Conservation (phyloP, 2,797 vertebrate species). For the Novumbra hubbsi region DNA sequence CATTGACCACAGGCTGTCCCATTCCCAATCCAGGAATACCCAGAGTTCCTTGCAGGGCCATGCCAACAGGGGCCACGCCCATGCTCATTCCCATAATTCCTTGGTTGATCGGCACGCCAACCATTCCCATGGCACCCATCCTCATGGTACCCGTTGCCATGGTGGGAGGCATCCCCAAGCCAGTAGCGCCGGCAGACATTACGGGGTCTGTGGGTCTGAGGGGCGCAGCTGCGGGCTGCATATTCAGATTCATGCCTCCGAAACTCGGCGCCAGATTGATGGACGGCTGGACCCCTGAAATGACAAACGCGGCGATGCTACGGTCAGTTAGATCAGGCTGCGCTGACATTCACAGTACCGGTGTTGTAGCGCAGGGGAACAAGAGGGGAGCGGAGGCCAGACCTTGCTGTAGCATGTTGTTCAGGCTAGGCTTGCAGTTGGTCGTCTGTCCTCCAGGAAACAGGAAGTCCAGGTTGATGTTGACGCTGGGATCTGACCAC, state of each 20-base stretch:
- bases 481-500: slow-evolving; percentile 97
- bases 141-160: slow-evolving; percentile 74
- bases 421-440: slow-evolving; percentile 93
- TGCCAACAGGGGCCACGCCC: slow-evolving; percentile 79
- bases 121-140: slow-evolving; percentile 64
- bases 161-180: slow-evolving; percentile 40
- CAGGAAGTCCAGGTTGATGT: slow-evolving; percentile 98
- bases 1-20: slow-evolving; percentile 55
- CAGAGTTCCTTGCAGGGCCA: slow-evolving; percentile 43
- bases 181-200: slow-evolving; percentile 66
- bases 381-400: slow-evolving; percentile 19
- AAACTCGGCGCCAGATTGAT: slow-evolving; percentile 89
- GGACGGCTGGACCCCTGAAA: slow-evolving; percentile 83
- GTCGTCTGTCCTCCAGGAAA: slow-evolving; percentile 90
- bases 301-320: background rate
- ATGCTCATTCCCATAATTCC: slow-evolving; percentile 77
- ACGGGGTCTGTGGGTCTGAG: slow-evolving; percentile 75
- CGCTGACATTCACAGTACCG: background rate
- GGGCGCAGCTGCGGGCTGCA: slow-evolving; percentile 72
- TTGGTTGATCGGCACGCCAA: slow-evolving; percentile 66
- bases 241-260: slow-evolving; percentile 84
- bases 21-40: slow-evolving; percentile 75
- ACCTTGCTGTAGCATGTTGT: slow-evolving; percentile 97
- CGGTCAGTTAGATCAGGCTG: background rate
- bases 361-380: background rate